Percentiles rank a stretch among this genome's conserved stretches.
These are phyloP conservation scores for Lasaia peninsularis DNA, from an alignment of 1,140 invertebrate species.

Conservation along the genomic window DNA sequence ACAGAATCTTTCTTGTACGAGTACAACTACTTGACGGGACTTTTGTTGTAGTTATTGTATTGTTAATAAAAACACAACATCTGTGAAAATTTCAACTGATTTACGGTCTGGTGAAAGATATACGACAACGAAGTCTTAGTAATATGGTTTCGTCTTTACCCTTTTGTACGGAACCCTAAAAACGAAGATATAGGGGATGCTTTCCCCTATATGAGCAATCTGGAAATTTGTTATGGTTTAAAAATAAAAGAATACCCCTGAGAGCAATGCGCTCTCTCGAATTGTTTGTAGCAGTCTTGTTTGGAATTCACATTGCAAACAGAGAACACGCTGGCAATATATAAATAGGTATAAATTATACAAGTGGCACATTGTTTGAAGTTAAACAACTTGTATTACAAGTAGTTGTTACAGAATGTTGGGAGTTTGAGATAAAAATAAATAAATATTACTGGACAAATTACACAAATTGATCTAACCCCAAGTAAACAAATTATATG, in stretches of 20 bases:
- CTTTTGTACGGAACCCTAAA: too few relatives aligned
- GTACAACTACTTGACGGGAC: too few relatives aligned
- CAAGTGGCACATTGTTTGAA: constrained; percentile 32
- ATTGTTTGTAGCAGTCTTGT: constrained; percentile 21
- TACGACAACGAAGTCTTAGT: too few relatives aligned
- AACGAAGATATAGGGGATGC: constrained; percentile 45
- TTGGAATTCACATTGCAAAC: constrained; percentile 20
- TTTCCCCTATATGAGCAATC: constrained; percentile 47
- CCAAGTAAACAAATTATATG: too few relatives aligned
- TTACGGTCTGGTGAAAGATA: too few relatives aligned
- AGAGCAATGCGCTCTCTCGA: constrained; percentile 24
- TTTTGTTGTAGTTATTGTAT: too few relatives aligned
- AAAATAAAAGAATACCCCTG: constrained; percentile 51
- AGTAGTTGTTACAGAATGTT: neutral
- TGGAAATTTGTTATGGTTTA: constrained; percentile 69
- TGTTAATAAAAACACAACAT: too few relatives aligned
- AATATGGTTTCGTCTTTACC: too few relatives aligned
- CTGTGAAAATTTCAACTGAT: too few relatives aligned
- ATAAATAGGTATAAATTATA: constrained; percentile 23
- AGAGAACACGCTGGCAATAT: constrained; percentile 31
- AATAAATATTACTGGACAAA: too few relatives aligned
- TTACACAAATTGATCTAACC: too few relatives aligned
- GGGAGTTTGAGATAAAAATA: neutral
- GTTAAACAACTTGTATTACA: neutral
- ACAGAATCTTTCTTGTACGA: too few relatives aligned